Evolutionary conservation across 2,888 invertebrate species (phyloP).

Genomic region (Eupithecia abbreviata): DNA sequence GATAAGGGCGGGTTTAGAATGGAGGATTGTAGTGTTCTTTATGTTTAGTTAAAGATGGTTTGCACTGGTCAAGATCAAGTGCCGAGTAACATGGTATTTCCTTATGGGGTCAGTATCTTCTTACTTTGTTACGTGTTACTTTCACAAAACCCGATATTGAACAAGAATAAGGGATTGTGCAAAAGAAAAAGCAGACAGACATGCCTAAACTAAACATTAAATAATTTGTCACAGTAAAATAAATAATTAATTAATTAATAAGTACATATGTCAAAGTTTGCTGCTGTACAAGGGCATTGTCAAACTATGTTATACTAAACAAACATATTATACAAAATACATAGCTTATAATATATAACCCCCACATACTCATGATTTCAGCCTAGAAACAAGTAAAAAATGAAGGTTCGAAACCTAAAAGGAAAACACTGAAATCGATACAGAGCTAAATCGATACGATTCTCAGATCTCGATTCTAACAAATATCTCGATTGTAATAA

Average conservation of each 20-base stretch:
- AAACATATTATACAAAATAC: too few relatives aligned
- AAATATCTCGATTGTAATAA: constrained; percentile 77
- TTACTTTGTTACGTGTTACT: background rate
- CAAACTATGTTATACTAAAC: too few relatives aligned
- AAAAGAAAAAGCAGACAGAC: too few relatives aligned
- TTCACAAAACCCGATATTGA: too few relatives aligned
- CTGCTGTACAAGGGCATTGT: too few relatives aligned
- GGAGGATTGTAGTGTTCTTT: background rate
- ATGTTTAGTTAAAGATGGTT: background rate
- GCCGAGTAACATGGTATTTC: background rate
- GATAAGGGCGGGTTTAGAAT: background rate
- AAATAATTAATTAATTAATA: too few relatives aligned
- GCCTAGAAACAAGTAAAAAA: background rate
- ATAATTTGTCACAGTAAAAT: too few relatives aligned
- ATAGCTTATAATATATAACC: background rate
- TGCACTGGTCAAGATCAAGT: background rate
- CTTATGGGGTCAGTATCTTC: background rate
- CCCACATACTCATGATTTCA: background rate
- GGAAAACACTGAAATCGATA: constrained; percentile 47
- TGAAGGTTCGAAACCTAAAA: background rate
- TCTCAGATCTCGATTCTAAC: constrained; percentile 70
- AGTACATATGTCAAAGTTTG: too few relatives aligned
- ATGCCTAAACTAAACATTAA: too few relatives aligned
- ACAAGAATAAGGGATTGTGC: too few relatives aligned
- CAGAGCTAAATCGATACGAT: constrained; percentile 72